Conservation (phyloP, 2,888 invertebrate species). For the Cephus pygmeus region DNA sequence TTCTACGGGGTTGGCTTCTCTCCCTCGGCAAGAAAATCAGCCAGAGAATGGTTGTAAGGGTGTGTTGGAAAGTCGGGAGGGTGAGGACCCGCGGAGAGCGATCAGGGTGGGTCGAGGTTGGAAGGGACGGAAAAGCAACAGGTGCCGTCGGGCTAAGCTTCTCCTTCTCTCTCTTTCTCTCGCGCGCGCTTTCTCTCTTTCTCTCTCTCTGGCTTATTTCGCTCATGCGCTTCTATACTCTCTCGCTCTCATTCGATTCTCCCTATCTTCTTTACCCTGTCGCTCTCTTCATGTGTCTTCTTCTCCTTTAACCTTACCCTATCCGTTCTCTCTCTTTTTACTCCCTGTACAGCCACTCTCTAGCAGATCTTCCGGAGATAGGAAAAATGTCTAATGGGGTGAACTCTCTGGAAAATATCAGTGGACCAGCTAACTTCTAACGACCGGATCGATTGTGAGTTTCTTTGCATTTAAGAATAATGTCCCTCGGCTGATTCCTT, state of each 20-base stretch:
- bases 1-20: background rate
- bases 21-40: constrained; percentile 4
- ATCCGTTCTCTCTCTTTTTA: background rate
- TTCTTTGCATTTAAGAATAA: constrained; percentile 34
- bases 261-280: background rate
- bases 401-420: constrained; percentile 64
- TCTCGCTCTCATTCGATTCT: constrained; percentile 20
- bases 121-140: constrained; percentile 50
- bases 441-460: constrained; percentile 38
- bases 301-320: background rate
- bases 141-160: constrained; percentile 59
- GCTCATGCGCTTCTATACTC: background rate
- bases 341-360: constrained; percentile 26
- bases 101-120: constrained; percentile 21
- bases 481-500: constrained; percentile 54
- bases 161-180: constrained; percentile 19
- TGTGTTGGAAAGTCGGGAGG: constrained; percentile 7
- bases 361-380: constrained; percentile 56
- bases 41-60: constrained; percentile 13
- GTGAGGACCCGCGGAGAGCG: constrained; percentile 11
- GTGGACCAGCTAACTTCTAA: constrained; percentile 40
- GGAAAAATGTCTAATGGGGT: constrained; percentile 65
- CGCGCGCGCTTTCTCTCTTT: constrained; percentile 27
- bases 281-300: background rate
- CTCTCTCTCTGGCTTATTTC: constrained; percentile 24